A percentile compares a stretch with the other conserved stretches of the same genome.
Evolutionary conservation across 2,113 vertebrate genomes (phyloP).

Genomic region (Caretta caretta): DNA sequence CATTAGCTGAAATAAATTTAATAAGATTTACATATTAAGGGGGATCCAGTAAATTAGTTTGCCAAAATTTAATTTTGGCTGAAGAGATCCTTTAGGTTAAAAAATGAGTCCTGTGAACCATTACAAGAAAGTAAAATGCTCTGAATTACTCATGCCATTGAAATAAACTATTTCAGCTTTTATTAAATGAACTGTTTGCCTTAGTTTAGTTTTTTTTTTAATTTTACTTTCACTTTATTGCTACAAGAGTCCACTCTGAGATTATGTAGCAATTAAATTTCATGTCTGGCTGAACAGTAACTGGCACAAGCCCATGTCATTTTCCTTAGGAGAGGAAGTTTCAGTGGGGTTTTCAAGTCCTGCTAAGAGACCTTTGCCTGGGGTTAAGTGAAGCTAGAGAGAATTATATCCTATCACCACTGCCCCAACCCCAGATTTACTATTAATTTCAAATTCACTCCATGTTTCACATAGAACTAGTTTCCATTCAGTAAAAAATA

Average conservation of each 20-base stretch:
- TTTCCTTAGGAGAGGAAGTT: not conserved
- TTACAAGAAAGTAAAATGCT: no score
- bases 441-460: not conserved
- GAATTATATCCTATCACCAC: not conserved
- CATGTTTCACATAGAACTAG: not conserved
- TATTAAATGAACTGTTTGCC: not conserved
- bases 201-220: not conserved
- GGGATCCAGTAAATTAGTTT: not conserved
- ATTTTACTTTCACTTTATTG: constrained; percentile 1
- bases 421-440: not conserved
- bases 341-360: not conserved
- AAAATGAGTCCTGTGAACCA: no score
- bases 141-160: no score
- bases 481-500: not conserved
- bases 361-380: not conserved
- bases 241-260: not conserved
- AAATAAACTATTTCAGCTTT: not conserved
- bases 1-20: not conserved
- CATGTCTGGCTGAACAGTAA: not conserved
- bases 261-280: not conserved
- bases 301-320: not conserved
- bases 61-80: not conserved
- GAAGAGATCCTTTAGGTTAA: no score
- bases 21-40: not conserved
- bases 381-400: not conserved